phyloP scores from a whole-genome alignment of 1,140 invertebrate genomes.

The Drosophila setifemur region DNA sequence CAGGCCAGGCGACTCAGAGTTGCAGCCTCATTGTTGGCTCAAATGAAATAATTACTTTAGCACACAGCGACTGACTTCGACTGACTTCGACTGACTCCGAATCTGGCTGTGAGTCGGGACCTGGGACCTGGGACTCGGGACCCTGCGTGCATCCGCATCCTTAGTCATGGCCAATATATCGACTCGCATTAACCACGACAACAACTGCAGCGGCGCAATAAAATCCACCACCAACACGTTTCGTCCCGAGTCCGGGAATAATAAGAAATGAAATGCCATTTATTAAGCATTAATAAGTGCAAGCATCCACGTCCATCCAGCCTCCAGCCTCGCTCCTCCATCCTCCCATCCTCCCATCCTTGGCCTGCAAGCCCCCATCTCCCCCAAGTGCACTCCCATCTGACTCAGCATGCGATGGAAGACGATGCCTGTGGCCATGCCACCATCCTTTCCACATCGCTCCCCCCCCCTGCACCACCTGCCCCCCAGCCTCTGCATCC shows the following conservation, averaged over 20 bases:
- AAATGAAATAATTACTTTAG: conserved; percentile 81
- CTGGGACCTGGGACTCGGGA: background rate
- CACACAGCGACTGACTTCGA: conserved; percentile 63
- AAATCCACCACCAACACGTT: conserved; percentile 65
- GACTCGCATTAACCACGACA: conserved; percentile 74
- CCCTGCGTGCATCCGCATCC: conserved; percentile 54
- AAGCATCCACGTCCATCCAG: conserved; percentile 71
- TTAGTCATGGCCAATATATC: conserved; percentile 79
- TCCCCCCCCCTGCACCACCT: background rate
- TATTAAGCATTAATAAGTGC: conserved; percentile 82
- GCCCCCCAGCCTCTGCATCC: background rate
- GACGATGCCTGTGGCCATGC: conserved; percentile 46
- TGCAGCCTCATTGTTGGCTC: conserved; percentile 79
- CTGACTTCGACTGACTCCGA: conserved; percentile 18
- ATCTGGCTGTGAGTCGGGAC: conserved; percentile 6
- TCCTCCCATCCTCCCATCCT: conserved; percentile 45
- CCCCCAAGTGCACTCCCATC: conserved; percentile 31
- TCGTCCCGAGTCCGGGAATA: conserved; percentile 74
- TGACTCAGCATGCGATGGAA: conserved; percentile 54
- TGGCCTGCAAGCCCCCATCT: no score
- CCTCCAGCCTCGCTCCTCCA: conserved; percentile 42
- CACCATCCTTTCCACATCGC: background rate
- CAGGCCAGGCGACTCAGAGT: conserved; percentile 51
- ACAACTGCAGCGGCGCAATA: conserved; percentile 56
- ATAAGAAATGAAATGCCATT: conserved; percentile 82